Conservation (phyloP, 2,113 vertebrate species). For the Tamias sibiricus region DNA sequence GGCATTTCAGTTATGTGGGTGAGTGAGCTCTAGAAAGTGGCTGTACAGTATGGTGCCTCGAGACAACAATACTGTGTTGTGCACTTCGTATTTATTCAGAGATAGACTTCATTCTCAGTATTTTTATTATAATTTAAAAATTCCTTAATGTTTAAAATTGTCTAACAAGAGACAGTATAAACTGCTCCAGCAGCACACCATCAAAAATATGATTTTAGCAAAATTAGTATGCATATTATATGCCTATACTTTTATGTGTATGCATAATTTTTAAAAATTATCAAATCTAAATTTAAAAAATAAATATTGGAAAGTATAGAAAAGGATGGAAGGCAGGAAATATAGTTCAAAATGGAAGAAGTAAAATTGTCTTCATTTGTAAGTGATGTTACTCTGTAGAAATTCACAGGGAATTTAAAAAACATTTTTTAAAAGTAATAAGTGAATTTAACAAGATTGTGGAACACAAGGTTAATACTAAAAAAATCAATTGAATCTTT, state of each 20-base stretch:
- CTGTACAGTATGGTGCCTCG: neutral
- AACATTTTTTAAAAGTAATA: neutral
- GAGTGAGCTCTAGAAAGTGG: neutral
- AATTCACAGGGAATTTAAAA: neutral
- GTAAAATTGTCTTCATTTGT: neutral
- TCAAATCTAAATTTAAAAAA: constrained; percentile 1
- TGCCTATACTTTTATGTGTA: neutral
- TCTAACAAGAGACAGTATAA: neutral
- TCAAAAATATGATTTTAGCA: neutral
- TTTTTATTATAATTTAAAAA: neutral
- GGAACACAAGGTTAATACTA: neutral
- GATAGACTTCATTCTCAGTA: neutral
- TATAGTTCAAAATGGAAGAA: neutral
- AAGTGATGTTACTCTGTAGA: neutral
- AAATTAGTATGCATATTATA: neutral
- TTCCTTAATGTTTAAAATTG: neutral
- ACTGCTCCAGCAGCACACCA: neutral
- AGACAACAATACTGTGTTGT: neutral
- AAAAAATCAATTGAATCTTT: neutral
- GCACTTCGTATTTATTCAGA: neutral
- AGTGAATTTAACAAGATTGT: neutral
- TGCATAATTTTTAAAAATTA: neutral
- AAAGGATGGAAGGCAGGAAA: neutral
- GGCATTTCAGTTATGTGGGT: neutral
- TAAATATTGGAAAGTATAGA: neutral